Evolutionary conservation across 2,113 vertebrate species (phyloP).

Genomic region (Callocephalon fimbriatum): DNA sequence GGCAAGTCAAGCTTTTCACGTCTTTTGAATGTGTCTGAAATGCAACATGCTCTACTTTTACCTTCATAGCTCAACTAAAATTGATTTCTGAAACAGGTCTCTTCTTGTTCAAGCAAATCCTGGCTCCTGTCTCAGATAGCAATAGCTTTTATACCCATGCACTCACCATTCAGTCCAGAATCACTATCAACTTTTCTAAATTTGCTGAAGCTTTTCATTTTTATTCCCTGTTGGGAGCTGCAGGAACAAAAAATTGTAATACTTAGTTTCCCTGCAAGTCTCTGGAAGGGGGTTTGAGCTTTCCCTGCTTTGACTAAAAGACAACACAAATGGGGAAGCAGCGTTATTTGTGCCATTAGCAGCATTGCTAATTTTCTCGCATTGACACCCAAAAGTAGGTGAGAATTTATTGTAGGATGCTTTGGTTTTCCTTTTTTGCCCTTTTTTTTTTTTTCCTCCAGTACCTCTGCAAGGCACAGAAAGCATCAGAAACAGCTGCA

Average conservation of each 20-base stretch:
- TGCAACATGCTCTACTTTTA: not conserved
- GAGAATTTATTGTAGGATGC: not conserved
- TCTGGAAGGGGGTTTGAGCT: not conserved
- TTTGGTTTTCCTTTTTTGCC: not conserved
- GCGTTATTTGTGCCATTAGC: not conserved
- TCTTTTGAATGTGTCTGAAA: not conserved
- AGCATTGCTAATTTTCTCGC: not conserved
- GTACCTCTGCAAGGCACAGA: not conserved
- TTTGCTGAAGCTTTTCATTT: not conserved
- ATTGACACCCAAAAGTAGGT: not conserved
- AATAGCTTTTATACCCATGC: not conserved
- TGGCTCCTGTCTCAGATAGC: not conserved
- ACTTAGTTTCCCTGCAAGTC: not conserved
- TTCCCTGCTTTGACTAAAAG: not conserved
- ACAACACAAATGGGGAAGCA: not conserved
- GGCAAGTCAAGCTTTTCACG: not conserved
- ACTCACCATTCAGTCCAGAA: not conserved
- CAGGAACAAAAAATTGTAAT: not conserved
- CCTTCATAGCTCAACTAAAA: not conserved
- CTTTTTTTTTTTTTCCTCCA: too few species aligned
- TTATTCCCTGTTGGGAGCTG: not conserved
- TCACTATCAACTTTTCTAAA: not conserved
- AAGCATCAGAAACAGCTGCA: not conserved
- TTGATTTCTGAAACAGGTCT: not conserved
- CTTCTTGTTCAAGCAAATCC: not conserved